These are phyloP conservation scores for Caenorhabditis auriculariae DNA, from an alignment of 2,888 invertebrate species.

Conservation along the genomic window DNA sequence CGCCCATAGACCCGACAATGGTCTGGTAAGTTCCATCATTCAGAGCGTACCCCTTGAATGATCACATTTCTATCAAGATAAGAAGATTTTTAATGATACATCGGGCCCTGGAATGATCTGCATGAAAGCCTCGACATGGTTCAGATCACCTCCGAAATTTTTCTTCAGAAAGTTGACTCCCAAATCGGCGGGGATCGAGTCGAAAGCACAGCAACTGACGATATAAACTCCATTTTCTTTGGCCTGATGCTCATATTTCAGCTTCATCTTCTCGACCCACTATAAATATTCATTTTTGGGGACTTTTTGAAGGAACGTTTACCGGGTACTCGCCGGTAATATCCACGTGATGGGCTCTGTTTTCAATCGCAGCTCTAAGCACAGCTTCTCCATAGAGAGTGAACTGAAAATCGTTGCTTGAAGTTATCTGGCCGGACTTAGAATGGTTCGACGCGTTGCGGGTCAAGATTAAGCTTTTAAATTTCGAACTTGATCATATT, in stretches of 20 bases:
- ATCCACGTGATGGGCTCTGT: slow-evolving; percentile 84
- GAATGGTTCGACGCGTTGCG: no score
- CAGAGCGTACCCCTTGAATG: slow-evolving; percentile 68
- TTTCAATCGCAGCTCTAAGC: slow-evolving; percentile 81
- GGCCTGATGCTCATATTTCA: slow-evolving; percentile 75
- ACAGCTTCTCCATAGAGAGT: slow-evolving; percentile 84
- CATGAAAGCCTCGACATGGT: slow-evolving; percentile 60
- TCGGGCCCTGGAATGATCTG: slow-evolving; percentile 54
- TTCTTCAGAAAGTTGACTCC: slow-evolving; percentile 79
- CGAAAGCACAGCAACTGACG: slow-evolving; percentile 73
- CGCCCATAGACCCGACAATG: slow-evolving; percentile 73
- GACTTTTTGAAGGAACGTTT: slow-evolving; percentile 3
- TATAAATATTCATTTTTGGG: no score
- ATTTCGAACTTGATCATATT: no score
- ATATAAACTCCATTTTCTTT: slow-evolving; percentile 74
- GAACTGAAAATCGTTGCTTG: slow-evolving; percentile 64
- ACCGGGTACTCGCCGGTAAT: slow-evolving; percentile 84
- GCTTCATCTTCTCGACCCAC: slow-evolving; percentile 83
- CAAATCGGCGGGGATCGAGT: slow-evolving; percentile 83
- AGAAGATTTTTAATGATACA: slow-evolving; percentile 13
- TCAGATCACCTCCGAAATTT: slow-evolving; percentile 73
- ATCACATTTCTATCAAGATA: background rate
- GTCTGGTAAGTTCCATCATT: slow-evolving; percentile 90
- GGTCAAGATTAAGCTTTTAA: no score
- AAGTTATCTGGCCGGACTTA: background rate